A percentile compares a stretch with the other conserved stretches of the same genome.
Conservation (phyloP, 2,113 vertebrate species). For the Todiramphus saurophagus region DNA sequence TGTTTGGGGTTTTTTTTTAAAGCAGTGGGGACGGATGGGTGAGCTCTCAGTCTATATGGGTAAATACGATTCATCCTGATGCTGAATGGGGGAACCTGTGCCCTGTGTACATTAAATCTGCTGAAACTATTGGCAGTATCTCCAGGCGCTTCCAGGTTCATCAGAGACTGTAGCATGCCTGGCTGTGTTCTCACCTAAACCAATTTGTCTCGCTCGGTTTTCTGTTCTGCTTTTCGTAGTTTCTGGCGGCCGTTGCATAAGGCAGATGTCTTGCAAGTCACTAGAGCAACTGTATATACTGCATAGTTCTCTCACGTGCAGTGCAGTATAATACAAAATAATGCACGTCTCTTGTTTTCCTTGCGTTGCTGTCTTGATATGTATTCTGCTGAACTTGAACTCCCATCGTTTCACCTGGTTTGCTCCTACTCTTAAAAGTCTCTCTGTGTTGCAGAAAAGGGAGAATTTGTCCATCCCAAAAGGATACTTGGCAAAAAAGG, state of each 20-base stretch:
- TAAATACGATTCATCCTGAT: not conserved
- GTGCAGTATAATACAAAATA: not conserved
- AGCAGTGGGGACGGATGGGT: not conserved
- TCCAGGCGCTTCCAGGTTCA: not conserved
- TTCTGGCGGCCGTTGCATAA: not conserved
- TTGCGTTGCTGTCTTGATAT: not conserved
- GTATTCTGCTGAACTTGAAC: not conserved
- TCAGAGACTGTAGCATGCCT: not conserved
- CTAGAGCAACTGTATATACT: too few relatives aligned
- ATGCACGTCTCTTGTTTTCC: not conserved
- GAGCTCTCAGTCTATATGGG: not conserved
- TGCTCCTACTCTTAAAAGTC: fast-evolving
- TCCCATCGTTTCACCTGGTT: not conserved
- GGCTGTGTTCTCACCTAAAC: not conserved
- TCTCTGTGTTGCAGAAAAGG: not conserved
- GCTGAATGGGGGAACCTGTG: not conserved
- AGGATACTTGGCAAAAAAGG: not conserved
- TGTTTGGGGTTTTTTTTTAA: not conserved
- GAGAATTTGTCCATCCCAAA: not conserved
- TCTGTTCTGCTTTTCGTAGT: not conserved
- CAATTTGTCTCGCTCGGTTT: not conserved
- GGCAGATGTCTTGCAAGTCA: not conserved
- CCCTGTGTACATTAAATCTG: not conserved
- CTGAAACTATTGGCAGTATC: not conserved
- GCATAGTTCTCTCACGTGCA: not conserved